Conservation (phyloP, 2,797 vertebrate species). For the Vespertilio murinus region DNA sequence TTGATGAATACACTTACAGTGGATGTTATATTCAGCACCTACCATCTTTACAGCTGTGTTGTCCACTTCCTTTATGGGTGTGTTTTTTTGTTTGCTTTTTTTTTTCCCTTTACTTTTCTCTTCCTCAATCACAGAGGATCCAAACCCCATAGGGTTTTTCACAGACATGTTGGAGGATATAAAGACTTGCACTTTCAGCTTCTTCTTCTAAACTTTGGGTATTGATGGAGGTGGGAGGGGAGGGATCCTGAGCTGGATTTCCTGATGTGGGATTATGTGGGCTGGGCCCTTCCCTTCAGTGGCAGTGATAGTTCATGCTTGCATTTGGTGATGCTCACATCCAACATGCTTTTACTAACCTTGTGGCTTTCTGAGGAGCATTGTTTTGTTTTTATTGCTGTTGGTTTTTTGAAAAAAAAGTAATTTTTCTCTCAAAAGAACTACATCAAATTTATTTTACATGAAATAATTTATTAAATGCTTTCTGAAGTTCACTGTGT, state of each 20-base stretch:
- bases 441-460: background rate
- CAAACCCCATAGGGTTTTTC: background rate
- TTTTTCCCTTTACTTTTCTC: background rate
- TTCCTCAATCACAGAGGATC: background rate
- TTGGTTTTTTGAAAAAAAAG: background rate
- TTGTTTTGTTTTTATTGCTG: background rate
- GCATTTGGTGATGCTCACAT: background rate
- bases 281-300: background rate
- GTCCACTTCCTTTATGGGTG: background rate
- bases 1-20: conserved; percentile 71
- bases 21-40: conserved; percentile 50
- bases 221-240: background rate
- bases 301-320: background rate
- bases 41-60: conserved; percentile 35
- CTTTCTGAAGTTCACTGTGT: background rate
- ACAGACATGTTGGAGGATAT: background rate
- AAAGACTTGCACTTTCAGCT: background rate
- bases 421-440: conserved; percentile 47
- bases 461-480: conserved; percentile 34
- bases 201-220: background rate
- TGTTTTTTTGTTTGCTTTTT: background rate
- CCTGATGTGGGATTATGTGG: background rate
- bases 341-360: background rate
- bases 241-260: background rate
- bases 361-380: background rate